These are phyloP conservation scores for Cataglyphis rosenhaueri DNA, from an alignment of 2,888 invertebrate genomes.

Conservation along the genomic window DNA sequence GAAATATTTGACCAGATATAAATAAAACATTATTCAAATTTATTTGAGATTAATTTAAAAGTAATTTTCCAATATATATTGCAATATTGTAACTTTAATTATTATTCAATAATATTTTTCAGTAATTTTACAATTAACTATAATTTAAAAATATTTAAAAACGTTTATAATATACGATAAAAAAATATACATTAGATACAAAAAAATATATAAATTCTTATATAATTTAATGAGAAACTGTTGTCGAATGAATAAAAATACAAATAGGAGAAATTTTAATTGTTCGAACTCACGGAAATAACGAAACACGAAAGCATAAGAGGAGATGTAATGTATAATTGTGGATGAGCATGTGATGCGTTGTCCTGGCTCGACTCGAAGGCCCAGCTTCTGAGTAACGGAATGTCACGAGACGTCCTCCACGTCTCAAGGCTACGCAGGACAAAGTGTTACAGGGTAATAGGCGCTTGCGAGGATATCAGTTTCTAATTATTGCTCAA, in stretches of 20 bases:
- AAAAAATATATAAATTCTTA: background rate
- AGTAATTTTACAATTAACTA: background rate
- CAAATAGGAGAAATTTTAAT: background rate
- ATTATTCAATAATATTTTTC: background rate
- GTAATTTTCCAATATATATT: background rate
- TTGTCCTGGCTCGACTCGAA: conserved; percentile 33
- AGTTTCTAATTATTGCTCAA: conserved; percentile 67
- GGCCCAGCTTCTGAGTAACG: conserved; percentile 50
- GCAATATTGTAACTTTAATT: background rate
- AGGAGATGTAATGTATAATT: background rate
- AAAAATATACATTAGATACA: background rate
- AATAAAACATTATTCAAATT: background rate
- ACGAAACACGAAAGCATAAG: background rate
- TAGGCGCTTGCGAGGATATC: conserved; percentile 57
- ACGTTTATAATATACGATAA: background rate
- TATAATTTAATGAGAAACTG: background rate
- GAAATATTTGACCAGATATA: background rate
- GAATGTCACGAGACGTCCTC: conserved; percentile 54
- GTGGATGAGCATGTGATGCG: conserved; percentile 1
- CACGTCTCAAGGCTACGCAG: conserved; percentile 49
- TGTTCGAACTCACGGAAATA: background rate
- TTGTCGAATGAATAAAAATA: background rate
- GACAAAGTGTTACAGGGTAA: conserved; percentile 69
- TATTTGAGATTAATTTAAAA: background rate
- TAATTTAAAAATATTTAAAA: background rate